Evolutionary conservation across 2,888 invertebrate species (phyloP).

Genomic region (Crepidodera aurea): DNA sequence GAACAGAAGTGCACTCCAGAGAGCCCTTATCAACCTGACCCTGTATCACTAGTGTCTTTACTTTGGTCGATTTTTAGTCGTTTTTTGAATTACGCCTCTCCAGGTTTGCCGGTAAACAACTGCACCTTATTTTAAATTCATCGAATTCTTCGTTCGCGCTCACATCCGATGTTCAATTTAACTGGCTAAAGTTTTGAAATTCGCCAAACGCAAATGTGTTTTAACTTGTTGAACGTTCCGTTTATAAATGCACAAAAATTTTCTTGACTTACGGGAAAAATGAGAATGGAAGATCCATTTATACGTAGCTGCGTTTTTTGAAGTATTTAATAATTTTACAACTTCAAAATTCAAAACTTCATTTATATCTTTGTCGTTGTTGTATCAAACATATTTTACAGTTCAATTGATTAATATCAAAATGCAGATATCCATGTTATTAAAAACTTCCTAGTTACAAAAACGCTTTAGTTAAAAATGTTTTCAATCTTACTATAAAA

Average conservation of each 20-base stretch:
- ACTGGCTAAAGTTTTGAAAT: conserved; percentile 6
- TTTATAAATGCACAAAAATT: background rate
- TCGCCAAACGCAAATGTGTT: background rate
- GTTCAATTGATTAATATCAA: no score
- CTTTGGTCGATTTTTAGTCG: conserved; percentile 22
- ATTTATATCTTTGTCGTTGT: no score
- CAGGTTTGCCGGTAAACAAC: conserved; percentile 16
- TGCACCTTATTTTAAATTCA: conserved; percentile 27
- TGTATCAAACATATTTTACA: no score
- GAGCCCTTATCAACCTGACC: conserved; percentile 52
- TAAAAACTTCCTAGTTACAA: no score
- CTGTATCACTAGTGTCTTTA: conserved; percentile 41
- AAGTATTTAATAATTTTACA: no score
- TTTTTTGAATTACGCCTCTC: conserved; percentile 14
- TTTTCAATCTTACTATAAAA: no score
- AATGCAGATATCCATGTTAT: no score
- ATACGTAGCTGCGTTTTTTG: no score
- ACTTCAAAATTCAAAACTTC: no score
- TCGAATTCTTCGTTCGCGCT: conserved; percentile 13
- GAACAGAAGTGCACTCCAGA: conserved; percentile 53
- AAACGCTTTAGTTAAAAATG: no score
- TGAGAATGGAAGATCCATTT: no score
- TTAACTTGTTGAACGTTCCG: conserved; percentile 1
- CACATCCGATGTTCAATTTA: conserved; percentile 22
- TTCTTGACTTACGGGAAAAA: no score